Conservation (phyloP, 2,797 vertebrate genomes). For the Chaunax sp. region DNA sequence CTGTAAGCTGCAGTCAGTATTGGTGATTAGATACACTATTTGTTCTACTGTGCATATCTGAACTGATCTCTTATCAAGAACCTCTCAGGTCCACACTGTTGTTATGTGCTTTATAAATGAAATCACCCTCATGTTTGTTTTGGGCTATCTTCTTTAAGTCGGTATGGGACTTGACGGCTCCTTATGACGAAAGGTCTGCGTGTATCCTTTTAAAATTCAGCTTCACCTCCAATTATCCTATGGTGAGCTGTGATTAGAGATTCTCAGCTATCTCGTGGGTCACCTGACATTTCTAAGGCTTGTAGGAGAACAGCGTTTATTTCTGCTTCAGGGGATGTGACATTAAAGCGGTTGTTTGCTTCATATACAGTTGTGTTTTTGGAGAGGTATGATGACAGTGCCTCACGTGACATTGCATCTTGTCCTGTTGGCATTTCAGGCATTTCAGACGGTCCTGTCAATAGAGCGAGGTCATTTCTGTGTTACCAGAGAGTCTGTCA, state of each 20-base stretch:
- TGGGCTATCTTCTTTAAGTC: slow-evolving; percentile 4
- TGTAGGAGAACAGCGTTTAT: not conserved
- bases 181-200: not conserved
- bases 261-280: not conserved
- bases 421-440: slow-evolving; percentile 47
- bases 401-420: slow-evolving; percentile 6
- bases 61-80: slow-evolving; percentile 16
- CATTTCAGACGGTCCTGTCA: slow-evolving; percentile 59
- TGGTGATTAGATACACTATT: slow-evolving; percentile 4
- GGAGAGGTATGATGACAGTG: not conserved
- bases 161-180: not conserved
- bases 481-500: slow-evolving; percentile 6
- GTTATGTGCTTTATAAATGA: slow-evolving; percentile 4
- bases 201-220: slow-evolving; percentile 1
- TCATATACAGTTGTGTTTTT: slow-evolving; percentile 2
- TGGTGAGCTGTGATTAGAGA: slow-evolving; percentile 8
- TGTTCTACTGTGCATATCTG: slow-evolving; percentile 15
- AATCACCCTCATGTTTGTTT: slow-evolving; percentile 16
- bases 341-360: slow-evolving; percentile 15
- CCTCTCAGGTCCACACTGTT: not conserved
- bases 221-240: not conserved
- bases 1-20: not conserved
- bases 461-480: slow-evolving; percentile 22
- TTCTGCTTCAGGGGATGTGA: slow-evolving; percentile 2
- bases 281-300: slow-evolving; percentile 2